Conservation (phyloP, 2,888 invertebrate genomes). For the Boloria selene region DNA sequence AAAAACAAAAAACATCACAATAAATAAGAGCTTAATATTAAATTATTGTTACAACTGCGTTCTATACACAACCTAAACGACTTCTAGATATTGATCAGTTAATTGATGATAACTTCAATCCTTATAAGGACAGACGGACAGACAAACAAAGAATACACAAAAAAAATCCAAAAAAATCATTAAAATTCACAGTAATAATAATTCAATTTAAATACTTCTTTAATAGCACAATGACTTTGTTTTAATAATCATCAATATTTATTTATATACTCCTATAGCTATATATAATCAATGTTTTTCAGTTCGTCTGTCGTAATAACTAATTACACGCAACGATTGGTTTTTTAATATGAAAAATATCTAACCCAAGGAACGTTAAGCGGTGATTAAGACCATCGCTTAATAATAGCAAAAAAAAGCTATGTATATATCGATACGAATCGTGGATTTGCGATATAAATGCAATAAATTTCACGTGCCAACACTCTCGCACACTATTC, state of each 20-base stretch:
- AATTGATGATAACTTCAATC: conserved; percentile 14
- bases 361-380: conserved; percentile 47
- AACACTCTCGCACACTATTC: conserved; percentile 29
- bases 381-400: conserved; percentile 45
- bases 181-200: not conserved
- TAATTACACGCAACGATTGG: conserved; percentile 28
- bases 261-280: not conserved
- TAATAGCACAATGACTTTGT: not conserved
- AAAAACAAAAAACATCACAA: conserved; percentile 63
- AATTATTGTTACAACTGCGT: conserved; percentile 51
- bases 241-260: not conserved
- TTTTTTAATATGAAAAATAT: conserved; percentile 46
- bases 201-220: too few species aligned
- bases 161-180: not conserved
- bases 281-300: not conserved
- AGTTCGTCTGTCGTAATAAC: conserved; percentile 17
- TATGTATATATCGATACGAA: conserved; percentile 45
- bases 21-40: conserved; percentile 65
- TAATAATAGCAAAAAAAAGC: conserved; percentile 46
- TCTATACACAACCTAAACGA: conserved; percentile 63
- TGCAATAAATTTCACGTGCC: conserved; percentile 60
- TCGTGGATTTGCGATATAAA: conserved; percentile 69
- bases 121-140: conserved; percentile 20
- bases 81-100: conserved; percentile 19
- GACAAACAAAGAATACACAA: conserved; percentile 1